Evolutionary conservation across 2,888 invertebrate genomes (phyloP), one percentile per base, ranked within the genome.

Genomic region (Palloptera scutellata): DNA sequence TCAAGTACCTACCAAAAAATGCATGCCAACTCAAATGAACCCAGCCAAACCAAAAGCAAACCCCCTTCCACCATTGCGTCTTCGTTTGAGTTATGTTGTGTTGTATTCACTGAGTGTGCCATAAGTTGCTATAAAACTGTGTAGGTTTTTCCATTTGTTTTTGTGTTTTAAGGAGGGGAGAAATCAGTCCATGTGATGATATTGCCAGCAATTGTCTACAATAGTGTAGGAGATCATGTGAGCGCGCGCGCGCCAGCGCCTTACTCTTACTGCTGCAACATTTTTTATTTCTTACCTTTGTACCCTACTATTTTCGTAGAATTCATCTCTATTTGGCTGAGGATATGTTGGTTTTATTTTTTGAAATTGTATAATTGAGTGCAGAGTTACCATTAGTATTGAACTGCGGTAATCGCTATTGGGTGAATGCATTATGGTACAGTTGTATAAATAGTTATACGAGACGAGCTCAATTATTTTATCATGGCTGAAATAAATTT

Each of bases 111-210:
- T 30, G 61, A 17, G 17, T 40, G 11, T 51, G 61, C 48, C 52
- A 52, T 61, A 41, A 11, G 61, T 40, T 15, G 40, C 30, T 30
- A 30, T 30, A 6, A 30, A 57, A 40, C 57, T n/a, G 11, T 11
- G 57, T 41, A 30, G 10, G 66, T 54, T 61, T 57, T 30, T 30
- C 30, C 30, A 30, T 30, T 30, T 30, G 30, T 30, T 30, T 30
- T 30, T 30, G 30, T 6, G 2, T 30, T 30, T 30, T 30, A 30
- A 30, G 30, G 30, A 30, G 30, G 30, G 64, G 67, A 54, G 67
- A 69, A 71, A 71, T 71, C 70, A 71, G 70, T 71, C 68, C 68
- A 65, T 61, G 40, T 64, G 62, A 41, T 64, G 62, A 58, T 67
- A 68, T 68, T 62, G 68, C 64, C 62, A 67, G 64, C 17, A 48